Conservation (phyloP, 2,113 vertebrate genomes). For the Colius striatus region DNA sequence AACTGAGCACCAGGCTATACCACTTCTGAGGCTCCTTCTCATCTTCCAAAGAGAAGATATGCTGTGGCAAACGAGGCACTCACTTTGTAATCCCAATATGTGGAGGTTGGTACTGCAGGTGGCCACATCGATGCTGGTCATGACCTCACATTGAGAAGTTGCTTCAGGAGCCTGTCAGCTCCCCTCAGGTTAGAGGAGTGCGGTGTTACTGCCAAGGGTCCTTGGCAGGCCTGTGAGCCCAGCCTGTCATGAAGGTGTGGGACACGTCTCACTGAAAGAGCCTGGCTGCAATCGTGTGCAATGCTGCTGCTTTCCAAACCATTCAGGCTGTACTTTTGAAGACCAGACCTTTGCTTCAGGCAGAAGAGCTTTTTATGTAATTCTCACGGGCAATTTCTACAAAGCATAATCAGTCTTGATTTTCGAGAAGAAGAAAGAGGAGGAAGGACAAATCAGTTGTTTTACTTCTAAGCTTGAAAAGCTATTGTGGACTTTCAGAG, state of each 20-base stretch:
- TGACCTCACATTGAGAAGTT: neutral
- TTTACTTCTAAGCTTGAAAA: constrained; percentile 11
- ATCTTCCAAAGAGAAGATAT: neutral
- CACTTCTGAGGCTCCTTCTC: neutral
- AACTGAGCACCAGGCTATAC: neutral
- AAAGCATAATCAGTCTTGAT: neutral
- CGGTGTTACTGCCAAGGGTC: neutral
- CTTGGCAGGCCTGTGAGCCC: neutral
- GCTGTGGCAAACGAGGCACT: neutral
- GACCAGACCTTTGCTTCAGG: neutral
- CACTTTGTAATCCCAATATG: neutral
- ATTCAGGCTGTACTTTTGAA: neutral
- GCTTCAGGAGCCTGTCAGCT: neutral
- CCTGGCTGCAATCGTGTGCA: neutral
- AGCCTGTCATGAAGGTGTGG: neutral
- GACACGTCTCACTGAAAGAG: neutral
- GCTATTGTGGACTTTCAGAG: neutral
- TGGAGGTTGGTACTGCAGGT: neutral
- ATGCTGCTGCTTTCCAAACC: neutral
- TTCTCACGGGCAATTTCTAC: neutral
- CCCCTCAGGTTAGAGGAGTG: neutral
- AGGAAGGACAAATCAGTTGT: neutral
- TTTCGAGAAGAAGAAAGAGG: neutral
- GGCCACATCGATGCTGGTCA: neutral
- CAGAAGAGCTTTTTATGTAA: neutral